These are phyloP conservation scores for Turnix velox DNA, from an alignment of 2,113 vertebrate species.

Conservation along the genomic window DNA sequence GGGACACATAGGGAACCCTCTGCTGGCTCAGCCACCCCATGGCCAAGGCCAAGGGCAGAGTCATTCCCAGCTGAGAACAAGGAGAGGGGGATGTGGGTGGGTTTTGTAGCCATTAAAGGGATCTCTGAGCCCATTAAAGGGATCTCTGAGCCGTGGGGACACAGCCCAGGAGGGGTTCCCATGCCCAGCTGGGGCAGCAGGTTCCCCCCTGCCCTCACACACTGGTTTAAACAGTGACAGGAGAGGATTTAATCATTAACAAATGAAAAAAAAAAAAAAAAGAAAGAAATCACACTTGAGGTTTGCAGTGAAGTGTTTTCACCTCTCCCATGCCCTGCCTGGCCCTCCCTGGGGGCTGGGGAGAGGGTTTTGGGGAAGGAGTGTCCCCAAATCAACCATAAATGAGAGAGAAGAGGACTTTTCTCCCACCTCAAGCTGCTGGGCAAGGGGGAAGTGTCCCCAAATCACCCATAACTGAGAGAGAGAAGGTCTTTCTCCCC, in stretches of 20 bases:
- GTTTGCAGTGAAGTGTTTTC: not conserved
- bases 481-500: not conserved
- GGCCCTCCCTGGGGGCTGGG: not conserved
- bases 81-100: too few relatives aligned
- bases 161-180: not conserved
- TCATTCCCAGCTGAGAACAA: not conserved
- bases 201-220: not conserved
- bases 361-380: fast-evolving
- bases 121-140: not conserved
- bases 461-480: not conserved
- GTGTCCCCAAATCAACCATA: not conserved
- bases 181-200: not conserved
- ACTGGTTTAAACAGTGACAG: slow-evolving; percentile 18
- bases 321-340: fast-evolving
- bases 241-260: slow-evolving; percentile 42
- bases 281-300: fast-evolving
- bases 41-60: not conserved
- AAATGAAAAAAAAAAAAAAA: too few relatives aligned
- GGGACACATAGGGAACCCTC: too few relatives aligned
- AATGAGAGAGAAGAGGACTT: not conserved
- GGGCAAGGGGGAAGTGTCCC: fast-evolving
- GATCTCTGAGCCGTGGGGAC: not conserved
- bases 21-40: not conserved
- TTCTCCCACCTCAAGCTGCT: too few relatives aligned
- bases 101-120: not conserved